phyloP scores from a whole-genome alignment of 2,113 vertebrate genomes.

The Euleptes europaea region DNA sequence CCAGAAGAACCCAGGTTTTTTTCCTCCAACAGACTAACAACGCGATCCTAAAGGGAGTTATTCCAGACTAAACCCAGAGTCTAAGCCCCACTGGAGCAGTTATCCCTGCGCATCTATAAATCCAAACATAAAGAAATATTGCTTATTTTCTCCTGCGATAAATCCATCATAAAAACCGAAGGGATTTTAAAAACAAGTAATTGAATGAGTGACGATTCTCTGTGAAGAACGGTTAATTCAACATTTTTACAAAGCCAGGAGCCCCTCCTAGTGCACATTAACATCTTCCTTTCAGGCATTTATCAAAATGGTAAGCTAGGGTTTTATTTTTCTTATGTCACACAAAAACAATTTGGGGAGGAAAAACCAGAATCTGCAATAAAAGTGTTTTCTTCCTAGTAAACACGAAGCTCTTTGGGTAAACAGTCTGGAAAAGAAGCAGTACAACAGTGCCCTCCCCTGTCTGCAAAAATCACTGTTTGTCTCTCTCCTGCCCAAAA shows the following conservation, averaged over 20 bases:
- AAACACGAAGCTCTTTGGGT: constrained; percentile 51
- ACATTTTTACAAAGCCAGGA: neutral
- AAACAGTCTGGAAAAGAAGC: constrained; percentile 53
- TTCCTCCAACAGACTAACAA: neutral
- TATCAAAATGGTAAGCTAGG: constrained; percentile 38
- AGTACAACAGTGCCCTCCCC: constrained; percentile 73
- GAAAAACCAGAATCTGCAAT: constrained; percentile 44
- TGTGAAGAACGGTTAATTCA: neutral
- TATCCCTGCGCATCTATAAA: neutral
- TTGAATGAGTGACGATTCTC: neutral
- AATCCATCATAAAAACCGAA: neutral
- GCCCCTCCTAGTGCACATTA: neutral
- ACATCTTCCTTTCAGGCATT: constrained; percentile 11
- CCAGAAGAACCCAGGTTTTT: neutral
- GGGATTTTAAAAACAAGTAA: neutral
- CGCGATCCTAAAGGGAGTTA: too few relatives aligned
- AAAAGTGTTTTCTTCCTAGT: constrained; percentile 39
- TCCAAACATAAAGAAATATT: neutral
- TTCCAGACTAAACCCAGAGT: too few relatives aligned
- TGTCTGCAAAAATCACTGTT: constrained; percentile 56
- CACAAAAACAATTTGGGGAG: constrained; percentile 28
- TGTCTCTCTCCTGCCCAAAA: neutral
- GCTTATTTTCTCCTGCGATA: neutral
- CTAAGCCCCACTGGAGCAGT: neutral
- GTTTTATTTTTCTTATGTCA: constrained; percentile 14